A percentile compares a stretch with the other conserved stretches of the same genome.
phyloP scores from a whole-genome alignment of 2,113 vertebrate genomes.

The Nyctereutes procyonoides region DNA sequence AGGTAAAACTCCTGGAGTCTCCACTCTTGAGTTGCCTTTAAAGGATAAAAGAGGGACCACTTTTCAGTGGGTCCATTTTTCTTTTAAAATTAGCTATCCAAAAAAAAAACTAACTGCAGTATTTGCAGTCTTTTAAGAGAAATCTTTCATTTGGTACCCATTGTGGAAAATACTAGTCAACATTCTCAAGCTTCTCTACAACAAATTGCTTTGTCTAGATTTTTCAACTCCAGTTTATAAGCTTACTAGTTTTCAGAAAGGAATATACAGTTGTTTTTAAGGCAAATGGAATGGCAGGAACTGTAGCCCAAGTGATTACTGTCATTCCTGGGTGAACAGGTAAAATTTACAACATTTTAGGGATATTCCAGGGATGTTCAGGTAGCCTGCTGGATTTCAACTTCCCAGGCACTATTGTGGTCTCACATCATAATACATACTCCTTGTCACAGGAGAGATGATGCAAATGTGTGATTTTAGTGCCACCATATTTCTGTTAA shows the following conservation, averaged over 20 bases:
- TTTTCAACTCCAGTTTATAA: constrained; percentile 43
- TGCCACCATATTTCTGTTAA: constrained; percentile 34
- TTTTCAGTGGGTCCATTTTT: constrained; percentile 63
- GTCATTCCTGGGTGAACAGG: neutral
- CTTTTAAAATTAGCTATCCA: constrained; percentile 40
- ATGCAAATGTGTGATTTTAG: constrained; percentile 37
- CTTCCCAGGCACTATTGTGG: neutral
- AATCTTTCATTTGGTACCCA: neutral
- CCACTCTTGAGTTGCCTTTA: constrained; percentile 15
- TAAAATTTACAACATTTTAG: neutral
- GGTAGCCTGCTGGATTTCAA: neutral
- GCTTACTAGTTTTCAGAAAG: constrained; percentile 46
- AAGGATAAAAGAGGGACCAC: constrained; percentile 60
- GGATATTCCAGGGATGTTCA: neutral
- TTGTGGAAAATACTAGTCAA: constrained; percentile 18
- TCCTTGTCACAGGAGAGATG: constrained; percentile 11
- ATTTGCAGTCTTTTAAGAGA: constrained; percentile 31
- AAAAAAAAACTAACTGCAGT: constrained; percentile 14
- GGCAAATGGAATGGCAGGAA: constrained; percentile 37
- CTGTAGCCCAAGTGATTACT: neutral
- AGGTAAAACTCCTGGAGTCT: constrained; percentile 23
- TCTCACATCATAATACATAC: neutral
- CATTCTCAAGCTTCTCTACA: constrained; percentile 9
- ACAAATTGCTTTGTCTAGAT: constrained; percentile 43
- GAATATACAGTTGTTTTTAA: constrained; percentile 16